Evolutionary conservation across 2,113 vertebrate genomes (phyloP).

Genomic region (Corythoichthys haematopterus): DNA sequence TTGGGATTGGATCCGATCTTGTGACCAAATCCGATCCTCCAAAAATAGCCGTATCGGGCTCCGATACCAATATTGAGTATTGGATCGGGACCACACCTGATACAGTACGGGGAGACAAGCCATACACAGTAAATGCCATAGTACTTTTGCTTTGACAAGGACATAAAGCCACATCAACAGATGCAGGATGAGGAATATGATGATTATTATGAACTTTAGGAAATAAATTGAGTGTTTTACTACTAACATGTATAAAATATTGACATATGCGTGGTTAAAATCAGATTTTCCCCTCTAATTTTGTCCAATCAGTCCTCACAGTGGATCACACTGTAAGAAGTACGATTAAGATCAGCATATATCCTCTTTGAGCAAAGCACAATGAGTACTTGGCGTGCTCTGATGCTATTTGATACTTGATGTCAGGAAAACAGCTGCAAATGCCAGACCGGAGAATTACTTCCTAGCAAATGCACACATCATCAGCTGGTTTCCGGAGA

Average conservation of each 20-base stretch:
- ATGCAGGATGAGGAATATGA: neutral
- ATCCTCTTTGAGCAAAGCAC: conserved; percentile 4
- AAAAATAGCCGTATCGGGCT: no score
- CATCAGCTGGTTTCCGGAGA: conserved; percentile 16
- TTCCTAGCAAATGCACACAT: conserved; percentile 15
- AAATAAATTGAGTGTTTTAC: neutral
- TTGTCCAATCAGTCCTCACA: neutral
- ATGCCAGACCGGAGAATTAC: conserved; percentile 4
- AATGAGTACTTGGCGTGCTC: neutral
- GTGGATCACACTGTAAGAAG: neutral
- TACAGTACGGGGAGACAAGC: no score
- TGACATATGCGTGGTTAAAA: neutral
- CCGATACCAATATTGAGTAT: no score
- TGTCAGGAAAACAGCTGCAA: conserved; percentile 17
- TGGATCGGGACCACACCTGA: no score
- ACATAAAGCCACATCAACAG: neutral
- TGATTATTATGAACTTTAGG: neutral
- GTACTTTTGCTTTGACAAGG: neutral
- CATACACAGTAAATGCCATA: neutral
- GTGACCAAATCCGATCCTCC: no score
- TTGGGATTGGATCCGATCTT: no score
- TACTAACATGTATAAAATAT: neutral
- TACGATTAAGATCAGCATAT: neutral
- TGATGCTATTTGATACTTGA: conserved; percentile 3
- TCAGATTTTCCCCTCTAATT: neutral